phyloP scores from a whole-genome alignment of 2,797 vertebrate genomes.

The Coccyzus lansbergi region DNA sequence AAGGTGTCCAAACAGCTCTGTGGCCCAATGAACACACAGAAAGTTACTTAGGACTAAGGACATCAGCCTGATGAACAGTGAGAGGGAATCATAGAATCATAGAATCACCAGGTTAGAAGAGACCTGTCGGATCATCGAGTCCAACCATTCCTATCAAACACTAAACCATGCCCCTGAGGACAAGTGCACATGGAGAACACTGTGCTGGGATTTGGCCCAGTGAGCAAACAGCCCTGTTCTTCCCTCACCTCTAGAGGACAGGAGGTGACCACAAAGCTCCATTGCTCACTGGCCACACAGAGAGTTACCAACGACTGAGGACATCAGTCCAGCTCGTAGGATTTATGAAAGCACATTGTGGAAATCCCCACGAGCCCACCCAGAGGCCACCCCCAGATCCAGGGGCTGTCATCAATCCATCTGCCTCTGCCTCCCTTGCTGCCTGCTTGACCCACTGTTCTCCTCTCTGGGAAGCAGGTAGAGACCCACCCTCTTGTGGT shows the following conservation, averaged over 20 bases:
- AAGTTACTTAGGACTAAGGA: background rate
- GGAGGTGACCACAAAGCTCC: background rate
- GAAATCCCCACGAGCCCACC: background rate
- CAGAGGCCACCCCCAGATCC: background rate
- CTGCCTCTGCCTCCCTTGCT: background rate
- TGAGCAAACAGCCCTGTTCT: background rate
- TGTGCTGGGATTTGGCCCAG: background rate
- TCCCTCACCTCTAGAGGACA: background rate
- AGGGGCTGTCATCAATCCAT: background rate
- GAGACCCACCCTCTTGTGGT: slow-evolving; percentile 65
- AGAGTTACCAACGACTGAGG: background rate
- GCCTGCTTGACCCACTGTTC: background rate
- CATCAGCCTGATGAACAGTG: background rate
- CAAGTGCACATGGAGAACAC: background rate
- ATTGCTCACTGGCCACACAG: background rate
- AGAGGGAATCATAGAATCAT: no score
- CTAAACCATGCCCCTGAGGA: no score
- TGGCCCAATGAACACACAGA: background rate
- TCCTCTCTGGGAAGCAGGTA: accelerated
- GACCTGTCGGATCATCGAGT: no score
- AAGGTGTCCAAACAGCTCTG: background rate
- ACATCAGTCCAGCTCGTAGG: background rate
- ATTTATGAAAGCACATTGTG: background rate
- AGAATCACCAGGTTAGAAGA: no score
- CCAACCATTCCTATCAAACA: no score